Conservation (phyloP, 2,113 vertebrate species). For the Hepsetus odoe region DNA sequence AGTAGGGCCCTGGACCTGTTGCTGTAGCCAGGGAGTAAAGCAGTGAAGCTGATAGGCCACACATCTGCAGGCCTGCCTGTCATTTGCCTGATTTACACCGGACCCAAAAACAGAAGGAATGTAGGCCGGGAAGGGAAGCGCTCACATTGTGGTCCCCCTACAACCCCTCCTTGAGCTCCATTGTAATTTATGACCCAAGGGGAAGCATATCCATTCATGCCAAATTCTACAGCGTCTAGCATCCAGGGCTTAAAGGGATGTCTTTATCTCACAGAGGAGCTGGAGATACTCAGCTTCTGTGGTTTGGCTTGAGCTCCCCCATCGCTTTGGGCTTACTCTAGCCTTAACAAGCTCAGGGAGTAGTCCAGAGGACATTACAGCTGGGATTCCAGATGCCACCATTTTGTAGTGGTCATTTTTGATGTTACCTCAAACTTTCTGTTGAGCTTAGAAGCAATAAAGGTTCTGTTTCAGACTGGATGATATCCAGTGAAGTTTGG, state of each 20-base stretch:
- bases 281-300: neutral
- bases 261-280: constrained; percentile 36
- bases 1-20: constrained; percentile 10
- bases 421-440: constrained; percentile 1
- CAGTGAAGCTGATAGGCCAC: constrained; percentile 41
- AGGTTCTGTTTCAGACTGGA: neutral
- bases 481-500: neutral
- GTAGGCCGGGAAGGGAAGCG: constrained; percentile 41
- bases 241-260: constrained; percentile 8
- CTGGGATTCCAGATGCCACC: neutral
- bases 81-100: constrained; percentile 47
- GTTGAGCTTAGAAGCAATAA: neutral
- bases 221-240: constrained; percentile 44
- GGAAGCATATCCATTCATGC: constrained; percentile 40
- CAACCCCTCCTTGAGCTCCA: constrained; percentile 16
- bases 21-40: constrained; percentile 7
- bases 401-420: constrained; percentile 9
- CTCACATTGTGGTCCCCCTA: constrained; percentile 32
- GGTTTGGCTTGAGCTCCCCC: neutral
- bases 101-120: constrained; percentile 51
- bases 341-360: neutral
- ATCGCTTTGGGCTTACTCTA: neutral
- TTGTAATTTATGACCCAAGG: constrained; percentile 51
- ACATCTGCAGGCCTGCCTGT: constrained; percentile 54
- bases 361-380: neutral